Base-by-base conservation (phyloP, 92 coral and sea anemone species). In the Actinostola sp. region DNA sequence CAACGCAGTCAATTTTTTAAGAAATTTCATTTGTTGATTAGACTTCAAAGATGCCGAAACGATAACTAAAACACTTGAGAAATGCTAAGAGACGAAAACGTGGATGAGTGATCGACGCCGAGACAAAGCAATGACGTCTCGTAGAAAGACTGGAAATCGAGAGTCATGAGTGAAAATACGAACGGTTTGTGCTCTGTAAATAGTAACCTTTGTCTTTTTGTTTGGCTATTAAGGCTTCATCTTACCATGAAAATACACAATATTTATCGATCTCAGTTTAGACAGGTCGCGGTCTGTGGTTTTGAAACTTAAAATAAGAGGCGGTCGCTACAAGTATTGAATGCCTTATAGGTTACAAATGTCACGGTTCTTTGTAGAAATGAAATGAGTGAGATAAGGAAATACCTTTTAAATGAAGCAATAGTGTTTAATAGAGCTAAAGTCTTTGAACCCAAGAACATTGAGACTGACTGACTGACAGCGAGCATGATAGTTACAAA, bases 41-140 rank as follows among this genome's bases (percentile, higher is more conserved):
- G 32, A 51, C 74, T 28, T 68, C 74, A 68, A 68, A 68, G 74
- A 12, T 2, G 46, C 74, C 74, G 74, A 48, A n/a, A 51, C 57
- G 74, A 68, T 50, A 68, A 43, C 60, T 31, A 50, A 66, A 66
- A 33, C 74, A 51, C 74, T 68, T 68, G 74, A 68, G 28, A 68
- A 52, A 51, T 57, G 61, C 74, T 38, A 68, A 56, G 61, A 48
- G 74, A 68, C 43, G 59, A 51, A 29, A 68, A 49, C 28, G 58
- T 36, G 56, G 38, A 30, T 59, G 23, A 44, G 17, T 65, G 31
- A 26, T 26, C 19, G 36, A 36, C 35, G 55, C 30, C 38, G 16
- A 59, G 55, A 66, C 72, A 66, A 66, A 36, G 26, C 29, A 64
- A 35, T 64, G 72, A 53, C 59, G 59, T 10, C 59, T 19, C 6